Conservation (phyloP, 2,113 vertebrate species). For the Hippopotamus amphibius region DNA sequence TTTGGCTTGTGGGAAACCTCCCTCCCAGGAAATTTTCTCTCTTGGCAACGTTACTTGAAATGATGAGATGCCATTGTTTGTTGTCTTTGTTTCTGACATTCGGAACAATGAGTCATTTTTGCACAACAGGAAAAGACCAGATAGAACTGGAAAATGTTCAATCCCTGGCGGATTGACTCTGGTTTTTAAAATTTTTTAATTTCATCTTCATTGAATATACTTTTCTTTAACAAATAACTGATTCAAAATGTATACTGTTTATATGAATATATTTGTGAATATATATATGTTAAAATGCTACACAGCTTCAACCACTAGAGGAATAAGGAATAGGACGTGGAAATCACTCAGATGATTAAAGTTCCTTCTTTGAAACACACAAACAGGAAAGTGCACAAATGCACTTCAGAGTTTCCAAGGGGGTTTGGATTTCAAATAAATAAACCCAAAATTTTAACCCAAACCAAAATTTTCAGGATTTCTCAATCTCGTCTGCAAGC, state of each 20-base stretch:
- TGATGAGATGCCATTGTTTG: conserved; percentile 83
- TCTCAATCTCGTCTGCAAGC: conserved; percentile 77
- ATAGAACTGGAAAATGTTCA: conserved; percentile 75
- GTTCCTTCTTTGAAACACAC: conserved; percentile 82
- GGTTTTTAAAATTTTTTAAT: conserved; percentile 46
- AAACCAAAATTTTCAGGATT: conserved; percentile 80
- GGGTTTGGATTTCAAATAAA: conserved; percentile 85
- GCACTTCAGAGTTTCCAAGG: conserved; percentile 79
- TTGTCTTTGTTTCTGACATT: conserved; percentile 73
- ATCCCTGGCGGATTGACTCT: conserved; percentile 66
- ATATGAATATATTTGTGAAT: conserved; percentile 83
- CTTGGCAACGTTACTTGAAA: conserved; percentile 77
- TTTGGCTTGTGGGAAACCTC: conserved; percentile 73
- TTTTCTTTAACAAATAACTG: conserved; percentile 82
- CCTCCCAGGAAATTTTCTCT: conserved; percentile 67
- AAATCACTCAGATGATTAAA: conserved; percentile 72
- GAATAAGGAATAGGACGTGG: conserved; percentile 80
- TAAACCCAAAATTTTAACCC: conserved; percentile 84
- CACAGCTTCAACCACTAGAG: conserved; percentile 83
- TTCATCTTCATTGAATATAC: conserved; percentile 73
- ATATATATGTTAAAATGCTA: conserved; percentile 83
- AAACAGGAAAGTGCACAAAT: conserved; percentile 82
- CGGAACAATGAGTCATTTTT: conserved; percentile 84
- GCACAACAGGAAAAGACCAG: conserved; percentile 77
- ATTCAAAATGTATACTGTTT: conserved; percentile 86